A percentile compares a stretch with the other conserved stretches of the same genome.
phyloP scores from a whole-genome alignment of 2,113 vertebrate genomes.

The Chamaetylas fuelleborni region DNA sequence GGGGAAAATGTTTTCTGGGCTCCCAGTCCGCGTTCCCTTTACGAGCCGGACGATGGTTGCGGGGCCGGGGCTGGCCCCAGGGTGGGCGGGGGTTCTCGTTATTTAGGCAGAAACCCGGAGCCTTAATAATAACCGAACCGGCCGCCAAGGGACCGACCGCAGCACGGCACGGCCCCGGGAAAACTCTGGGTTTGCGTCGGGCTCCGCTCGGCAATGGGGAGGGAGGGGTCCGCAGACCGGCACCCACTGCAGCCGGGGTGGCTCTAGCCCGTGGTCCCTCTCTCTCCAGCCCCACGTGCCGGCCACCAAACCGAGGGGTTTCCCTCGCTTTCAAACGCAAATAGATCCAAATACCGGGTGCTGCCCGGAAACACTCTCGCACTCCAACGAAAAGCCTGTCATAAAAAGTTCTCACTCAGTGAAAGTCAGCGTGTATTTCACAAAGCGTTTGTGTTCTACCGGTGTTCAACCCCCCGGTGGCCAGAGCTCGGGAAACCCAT shows the following conservation, averaged over 20 bases:
- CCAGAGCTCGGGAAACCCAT: neutral
- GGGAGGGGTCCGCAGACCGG: neutral
- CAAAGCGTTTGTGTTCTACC: neutral
- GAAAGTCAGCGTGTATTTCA: neutral
- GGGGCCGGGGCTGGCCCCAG: neutral
- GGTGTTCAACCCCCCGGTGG: fast-evolving
- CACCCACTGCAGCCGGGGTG: fast-evolving
- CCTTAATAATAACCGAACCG: neutral
- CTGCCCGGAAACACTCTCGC: neutral
- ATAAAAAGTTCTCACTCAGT: neutral
- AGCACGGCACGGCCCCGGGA: neutral
- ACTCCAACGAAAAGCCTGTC: neutral
- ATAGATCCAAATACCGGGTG: fast-evolving
- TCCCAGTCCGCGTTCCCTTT: constrained; percentile 52
- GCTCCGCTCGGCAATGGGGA: fast-evolving
- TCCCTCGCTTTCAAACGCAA: neutral
- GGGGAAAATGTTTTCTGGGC: constrained; percentile 77
- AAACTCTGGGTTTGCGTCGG: neutral
- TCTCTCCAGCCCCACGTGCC: neutral
- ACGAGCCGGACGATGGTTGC: constrained; percentile 22
- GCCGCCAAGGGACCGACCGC: neutral
- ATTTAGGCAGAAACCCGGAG: neutral
- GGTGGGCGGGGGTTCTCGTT: neutral
- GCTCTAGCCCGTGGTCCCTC: neutral
- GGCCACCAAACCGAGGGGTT: neutral